Evolutionary conservation across 2,888 invertebrate genomes (phyloP).

Genomic region (Thereva nobilitata): DNA sequence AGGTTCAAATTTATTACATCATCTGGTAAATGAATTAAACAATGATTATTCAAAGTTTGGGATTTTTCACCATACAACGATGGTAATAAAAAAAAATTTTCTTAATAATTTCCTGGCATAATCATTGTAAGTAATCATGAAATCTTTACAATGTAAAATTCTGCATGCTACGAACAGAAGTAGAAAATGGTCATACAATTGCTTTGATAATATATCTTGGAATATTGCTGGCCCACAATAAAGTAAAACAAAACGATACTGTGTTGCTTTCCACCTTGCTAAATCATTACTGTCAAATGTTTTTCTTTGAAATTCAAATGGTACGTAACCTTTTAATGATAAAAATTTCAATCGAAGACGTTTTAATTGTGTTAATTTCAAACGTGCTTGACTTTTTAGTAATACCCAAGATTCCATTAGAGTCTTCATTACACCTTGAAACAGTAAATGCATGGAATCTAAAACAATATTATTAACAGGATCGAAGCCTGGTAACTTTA

Average conservation of each 20-base stretch:
- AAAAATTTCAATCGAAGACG: background rate
- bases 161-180: background rate
- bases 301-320: background rate
- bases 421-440: background rate
- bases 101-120: background rate
- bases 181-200: conserved; percentile 1
- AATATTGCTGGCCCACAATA: conserved; percentile 13
- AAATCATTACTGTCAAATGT: background rate
- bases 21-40: too few relatives aligned
- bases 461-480: background rate
- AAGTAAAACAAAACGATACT: conserved; percentile 4
- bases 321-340: background rate
- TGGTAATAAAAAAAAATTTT: background rate
- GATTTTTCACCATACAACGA: too few relatives aligned
- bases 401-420: background rate
- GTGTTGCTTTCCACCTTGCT: conserved; percentile 3
- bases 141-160: background rate
- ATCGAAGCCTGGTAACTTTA: background rate
- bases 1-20: too few relatives aligned
- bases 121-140: background rate
- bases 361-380: background rate
- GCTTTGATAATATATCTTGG: conserved; percentile 1
- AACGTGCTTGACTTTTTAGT: background rate
- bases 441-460: background rate
- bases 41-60: too few relatives aligned